Evolutionary conservation across 2,888 invertebrate species (phyloP), one percentile per base, ranked within the genome.

Genomic region (Oscheius sp.): DNA sequence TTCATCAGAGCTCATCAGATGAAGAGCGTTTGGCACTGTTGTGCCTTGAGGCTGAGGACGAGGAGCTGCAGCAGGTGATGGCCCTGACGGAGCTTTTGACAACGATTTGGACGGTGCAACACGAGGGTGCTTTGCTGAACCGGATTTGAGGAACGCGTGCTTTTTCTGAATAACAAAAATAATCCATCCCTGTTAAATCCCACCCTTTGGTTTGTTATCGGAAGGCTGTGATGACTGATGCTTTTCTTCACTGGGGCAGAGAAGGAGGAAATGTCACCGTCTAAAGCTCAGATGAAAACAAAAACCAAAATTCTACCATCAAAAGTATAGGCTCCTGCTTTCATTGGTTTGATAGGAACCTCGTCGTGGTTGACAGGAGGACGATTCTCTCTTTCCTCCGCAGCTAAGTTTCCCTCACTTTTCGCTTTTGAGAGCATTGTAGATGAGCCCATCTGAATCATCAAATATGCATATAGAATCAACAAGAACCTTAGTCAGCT

Each of bases 211-310:
- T 32, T 50, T 51, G 82, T 79, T 29, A 83, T 77, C 13, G 80
- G 80, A 0, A 83, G 74, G 70, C 80, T 81, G 66, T 83, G 80
- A 66, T 83, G 83, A 50, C 81, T 81, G 60, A 75, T 68, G 53
- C 80, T 80, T 63, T 80, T 82, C 65, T 80, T 79, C 11, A 78
- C 75, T 29, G 62, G 62, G 4, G 63, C 62, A 21, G 60, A 48
- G 32, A 48, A 70, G 1, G 70, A 48, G 3, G 53, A 53, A 33
- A 55, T 55, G 50, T 70, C 51, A 60, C 66, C 57, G 48, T 62
- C n/a, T 48, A 7, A 37, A 59, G 5, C 32, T 50, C 11, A 35
- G 10, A n/a, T 21, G 7, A 7, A 42, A 42, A 21, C 21, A 62
- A 13, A 32, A 7, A 21, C 11, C 3, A 7, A 7, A 42, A 7